Evolutionary conservation across 2,797 vertebrate genomes (phyloP).

Genomic region (Malurus splendens): DNA sequence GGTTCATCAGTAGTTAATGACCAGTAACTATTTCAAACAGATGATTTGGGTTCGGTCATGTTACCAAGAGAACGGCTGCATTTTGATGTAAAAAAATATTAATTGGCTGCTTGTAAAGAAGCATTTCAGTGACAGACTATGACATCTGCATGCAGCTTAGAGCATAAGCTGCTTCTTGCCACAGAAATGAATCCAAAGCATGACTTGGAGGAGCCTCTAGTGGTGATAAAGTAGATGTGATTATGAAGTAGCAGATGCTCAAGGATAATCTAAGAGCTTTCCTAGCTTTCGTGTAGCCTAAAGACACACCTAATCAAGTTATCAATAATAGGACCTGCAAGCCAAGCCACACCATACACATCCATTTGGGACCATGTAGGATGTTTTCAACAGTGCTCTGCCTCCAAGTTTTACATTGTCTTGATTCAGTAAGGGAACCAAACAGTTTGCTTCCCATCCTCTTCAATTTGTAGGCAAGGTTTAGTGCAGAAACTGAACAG

Average conservation of each 20-base stretch:
- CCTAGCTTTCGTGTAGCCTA: background rate
- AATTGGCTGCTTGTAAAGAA: background rate
- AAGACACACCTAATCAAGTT: background rate
- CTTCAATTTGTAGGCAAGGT: background rate
- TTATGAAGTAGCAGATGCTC: background rate
- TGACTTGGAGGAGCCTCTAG: conserved; percentile 58
- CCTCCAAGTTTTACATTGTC: background rate
- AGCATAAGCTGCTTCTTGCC: background rate
- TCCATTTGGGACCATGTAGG: background rate
- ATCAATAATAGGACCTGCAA: background rate
- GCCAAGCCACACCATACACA: background rate
- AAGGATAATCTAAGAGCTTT: background rate
- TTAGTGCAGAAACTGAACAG: background rate
- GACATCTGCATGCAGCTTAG: background rate
- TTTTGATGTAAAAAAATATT: background rate
- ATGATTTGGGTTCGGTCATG: background rate
- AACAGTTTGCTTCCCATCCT: background rate
- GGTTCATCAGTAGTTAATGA: background rate
- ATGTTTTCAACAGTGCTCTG: background rate
- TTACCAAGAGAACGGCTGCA: background rate
- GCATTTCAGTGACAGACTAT: background rate
- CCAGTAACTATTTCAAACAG: background rate
- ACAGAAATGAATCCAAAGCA: background rate
- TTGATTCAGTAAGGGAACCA: background rate
- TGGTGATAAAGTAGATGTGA: conserved; percentile 23